These are phyloP conservation scores for Zeugodacus cucurbitae DNA, from an alignment of 1,140 invertebrate genomes.

Conservation along the genomic window DNA sequence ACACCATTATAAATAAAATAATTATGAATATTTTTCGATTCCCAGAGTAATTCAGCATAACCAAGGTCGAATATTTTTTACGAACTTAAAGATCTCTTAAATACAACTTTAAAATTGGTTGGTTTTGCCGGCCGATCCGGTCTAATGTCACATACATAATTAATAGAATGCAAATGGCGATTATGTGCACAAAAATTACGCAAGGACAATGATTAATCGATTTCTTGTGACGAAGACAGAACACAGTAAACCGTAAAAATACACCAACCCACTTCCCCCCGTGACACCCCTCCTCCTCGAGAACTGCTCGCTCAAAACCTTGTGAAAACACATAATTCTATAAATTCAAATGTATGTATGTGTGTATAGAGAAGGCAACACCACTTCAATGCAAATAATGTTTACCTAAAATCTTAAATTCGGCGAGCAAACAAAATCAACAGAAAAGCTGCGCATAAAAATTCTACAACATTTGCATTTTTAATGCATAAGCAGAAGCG, in stretches of 20 bases:
- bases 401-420: constrained; percentile 61
- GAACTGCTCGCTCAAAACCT: neutral
- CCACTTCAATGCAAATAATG: constrained; percentile 48
- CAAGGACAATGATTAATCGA: constrained; percentile 41
- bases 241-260: neutral
- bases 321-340: neutral
- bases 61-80: too few relatives aligned
- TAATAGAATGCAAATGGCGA: neutral
- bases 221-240: constrained; percentile 5
- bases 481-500: constrained; percentile 64
- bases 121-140: too few relatives aligned
- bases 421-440: constrained; percentile 41
- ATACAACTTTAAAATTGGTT: too few relatives aligned
- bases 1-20: too few relatives aligned
- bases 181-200: neutral
- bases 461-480: constrained; percentile 65
- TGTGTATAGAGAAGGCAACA: neutral
- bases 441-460: constrained; percentile 44
- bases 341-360: neutral
- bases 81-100: too few relatives aligned
- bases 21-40: too few relatives aligned
- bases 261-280: neutral
- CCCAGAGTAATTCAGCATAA: too few relatives aligned
- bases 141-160: too few relatives aligned
- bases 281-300: neutral